A percentile compares a stretch with the other conserved stretches of the same genome.
These are phyloP conservation scores for Butorides virescens DNA, from an alignment of 2,113 vertebrate species.

Conservation along the genomic window DNA sequence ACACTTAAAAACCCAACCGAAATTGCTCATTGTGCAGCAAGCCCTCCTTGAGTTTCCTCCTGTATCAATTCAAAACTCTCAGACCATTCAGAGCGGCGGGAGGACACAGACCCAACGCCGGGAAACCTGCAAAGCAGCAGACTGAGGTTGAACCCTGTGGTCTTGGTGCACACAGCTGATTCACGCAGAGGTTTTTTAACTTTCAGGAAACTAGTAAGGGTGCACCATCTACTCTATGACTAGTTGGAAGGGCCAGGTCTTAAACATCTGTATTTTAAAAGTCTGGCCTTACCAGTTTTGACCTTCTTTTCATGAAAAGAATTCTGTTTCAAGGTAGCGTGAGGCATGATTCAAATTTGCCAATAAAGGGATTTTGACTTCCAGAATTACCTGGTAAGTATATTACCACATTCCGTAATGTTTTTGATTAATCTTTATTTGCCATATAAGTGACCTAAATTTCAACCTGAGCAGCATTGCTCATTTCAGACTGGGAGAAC, in stretches of 20 bases:
- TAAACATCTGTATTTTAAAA: background rate
- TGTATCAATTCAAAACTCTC: background rate
- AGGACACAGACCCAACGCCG: background rate
- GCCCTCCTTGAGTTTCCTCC: background rate
- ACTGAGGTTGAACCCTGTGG: background rate
- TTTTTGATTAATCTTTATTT: background rate
- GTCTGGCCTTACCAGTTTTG: background rate
- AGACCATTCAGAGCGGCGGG: background rate
- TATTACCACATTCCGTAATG: background rate
- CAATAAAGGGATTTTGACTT: background rate
- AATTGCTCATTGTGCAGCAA: background rate
- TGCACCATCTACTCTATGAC: background rate
- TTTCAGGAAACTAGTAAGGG: background rate
- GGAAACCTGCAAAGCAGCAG: background rate
- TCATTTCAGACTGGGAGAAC: background rate
- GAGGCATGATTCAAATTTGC: background rate
- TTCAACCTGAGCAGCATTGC: background rate
- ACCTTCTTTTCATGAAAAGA: background rate
- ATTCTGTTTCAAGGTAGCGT: background rate
- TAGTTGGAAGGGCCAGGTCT: background rate
- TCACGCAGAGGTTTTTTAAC: background rate
- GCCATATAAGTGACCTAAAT: background rate
- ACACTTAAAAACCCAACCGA: background rate
- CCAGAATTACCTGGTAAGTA: background rate
- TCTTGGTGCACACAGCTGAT: background rate